phyloP scores from a whole-genome alignment of 2,888 invertebrate genomes.

The Eupithecia vulgata region DNA sequence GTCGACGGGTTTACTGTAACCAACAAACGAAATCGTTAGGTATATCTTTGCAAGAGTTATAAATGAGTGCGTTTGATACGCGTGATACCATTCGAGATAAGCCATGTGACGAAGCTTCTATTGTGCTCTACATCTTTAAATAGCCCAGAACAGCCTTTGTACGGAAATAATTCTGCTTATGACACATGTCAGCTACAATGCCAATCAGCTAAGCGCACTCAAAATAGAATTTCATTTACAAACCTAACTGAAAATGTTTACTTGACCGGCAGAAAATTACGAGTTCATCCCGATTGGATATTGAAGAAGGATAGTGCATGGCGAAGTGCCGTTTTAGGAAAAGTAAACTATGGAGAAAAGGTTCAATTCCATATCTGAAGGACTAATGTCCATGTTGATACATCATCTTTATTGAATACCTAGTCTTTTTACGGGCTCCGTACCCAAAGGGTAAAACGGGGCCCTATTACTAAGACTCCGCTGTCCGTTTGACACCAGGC shows the following conservation, averaged over 20 bases:
- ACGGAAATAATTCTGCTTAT: slow-evolving; percentile 21
- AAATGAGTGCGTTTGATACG: slow-evolving; percentile 69
- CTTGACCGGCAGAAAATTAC: not conserved
- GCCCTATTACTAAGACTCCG: too few relatives aligned
- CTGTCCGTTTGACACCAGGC: too few relatives aligned
- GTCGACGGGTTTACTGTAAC: slow-evolving; percentile 70
- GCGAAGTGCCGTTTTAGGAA: slow-evolving; percentile 6
- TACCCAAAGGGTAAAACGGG: too few relatives aligned
- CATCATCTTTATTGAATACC: too few relatives aligned
- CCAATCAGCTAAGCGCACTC: slow-evolving; percentile 13
- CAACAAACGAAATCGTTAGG: slow-evolving; percentile 48
- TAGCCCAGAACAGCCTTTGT: slow-evolving; percentile 37
- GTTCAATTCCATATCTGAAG: not conserved
- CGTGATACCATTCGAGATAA: slow-evolving; percentile 72
- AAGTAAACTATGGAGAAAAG: not conserved
- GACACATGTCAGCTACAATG: slow-evolving; percentile 19
- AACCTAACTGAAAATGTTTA: slow-evolving; percentile 1
- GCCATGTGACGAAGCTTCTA: slow-evolving; percentile 50
- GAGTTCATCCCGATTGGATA: not conserved
- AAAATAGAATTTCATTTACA: slow-evolving; percentile 18
- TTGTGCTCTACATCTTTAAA: slow-evolving; percentile 48
- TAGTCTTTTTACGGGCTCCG: too few relatives aligned
- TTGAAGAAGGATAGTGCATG: not conserved
- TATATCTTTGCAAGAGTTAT: slow-evolving; percentile 43
- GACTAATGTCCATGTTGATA: not conserved